Percentiles rank a stretch among this genome's conserved stretches.
These are phyloP conservation scores for Corythucha ciliata DNA, from an alignment of 2,888 invertebrate genomes.

Conservation along the genomic window DNA sequence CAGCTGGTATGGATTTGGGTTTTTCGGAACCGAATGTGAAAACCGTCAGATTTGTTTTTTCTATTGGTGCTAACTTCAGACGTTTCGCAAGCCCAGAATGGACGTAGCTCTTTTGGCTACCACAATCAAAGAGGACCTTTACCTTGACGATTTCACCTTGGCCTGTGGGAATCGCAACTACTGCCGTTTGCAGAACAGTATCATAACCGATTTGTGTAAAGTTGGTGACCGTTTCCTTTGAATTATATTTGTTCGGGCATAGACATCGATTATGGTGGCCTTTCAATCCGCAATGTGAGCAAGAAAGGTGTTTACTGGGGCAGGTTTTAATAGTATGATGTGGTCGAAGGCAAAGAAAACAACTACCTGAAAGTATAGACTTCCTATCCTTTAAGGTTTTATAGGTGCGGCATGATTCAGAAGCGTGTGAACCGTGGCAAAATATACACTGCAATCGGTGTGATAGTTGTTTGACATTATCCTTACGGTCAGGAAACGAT, in stretches of 20 bases:
- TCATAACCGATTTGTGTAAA: neutral
- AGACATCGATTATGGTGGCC: neutral
- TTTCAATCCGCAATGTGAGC: neutral
- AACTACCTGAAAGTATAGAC: too few species aligned
- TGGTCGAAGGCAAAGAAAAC: too few species aligned
- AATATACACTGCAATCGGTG: neutral
- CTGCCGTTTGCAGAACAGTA: constrained; percentile 5
- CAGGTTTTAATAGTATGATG: too few species aligned
- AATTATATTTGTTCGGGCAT: neutral
- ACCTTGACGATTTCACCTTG: neutral
- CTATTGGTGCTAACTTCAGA: neutral
- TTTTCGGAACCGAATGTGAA: neutral
- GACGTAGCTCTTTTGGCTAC: neutral
- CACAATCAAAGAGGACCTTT: too few species aligned
- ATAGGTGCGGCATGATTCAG: neutral
- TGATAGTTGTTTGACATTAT: too few species aligned
- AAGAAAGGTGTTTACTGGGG: too few species aligned
- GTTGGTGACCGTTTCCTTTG: neutral
- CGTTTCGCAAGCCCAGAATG: neutral
- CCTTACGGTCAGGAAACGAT: too few species aligned
- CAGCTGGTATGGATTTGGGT: neutral
- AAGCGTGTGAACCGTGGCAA: neutral
- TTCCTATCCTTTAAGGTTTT: too few species aligned
- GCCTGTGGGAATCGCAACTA: neutral
- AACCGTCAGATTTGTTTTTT: neutral